Evolutionary conservation across 2,797 vertebrate species (phyloP).

Genomic region (Thamnophis elegans): DNA sequence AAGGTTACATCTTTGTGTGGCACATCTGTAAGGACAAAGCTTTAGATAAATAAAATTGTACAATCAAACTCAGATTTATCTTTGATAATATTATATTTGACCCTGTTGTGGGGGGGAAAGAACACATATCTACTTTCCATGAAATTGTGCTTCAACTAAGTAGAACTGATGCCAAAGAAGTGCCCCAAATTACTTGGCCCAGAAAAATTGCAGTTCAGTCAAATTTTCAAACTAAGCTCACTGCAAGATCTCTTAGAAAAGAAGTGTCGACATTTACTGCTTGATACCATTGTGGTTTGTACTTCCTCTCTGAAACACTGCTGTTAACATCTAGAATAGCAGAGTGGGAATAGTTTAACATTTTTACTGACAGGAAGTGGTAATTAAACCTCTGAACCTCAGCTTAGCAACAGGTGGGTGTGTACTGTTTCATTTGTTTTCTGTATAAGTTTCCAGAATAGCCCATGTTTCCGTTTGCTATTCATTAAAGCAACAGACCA

Average conservation of each 20-base stretch:
- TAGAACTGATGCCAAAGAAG: background rate
- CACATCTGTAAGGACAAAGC: background rate
- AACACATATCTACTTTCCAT: background rate
- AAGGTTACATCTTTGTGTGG: background rate
- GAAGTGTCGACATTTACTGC: background rate
- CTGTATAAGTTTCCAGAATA: conserved; percentile 6
- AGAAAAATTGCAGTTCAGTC: background rate
- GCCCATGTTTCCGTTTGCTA: background rate
- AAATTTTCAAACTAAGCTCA: background rate
- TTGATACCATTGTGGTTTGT: conserved; percentile 46
- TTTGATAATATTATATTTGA: background rate
- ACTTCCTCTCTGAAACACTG: conserved; percentile 38
- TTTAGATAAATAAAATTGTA: background rate
- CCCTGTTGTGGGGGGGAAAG: background rate
- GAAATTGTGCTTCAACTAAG: background rate
- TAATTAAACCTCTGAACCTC: conserved; percentile 49
- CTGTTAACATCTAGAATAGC: conserved; percentile 25
- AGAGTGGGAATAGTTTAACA: conserved; percentile 46
- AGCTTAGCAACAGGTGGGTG: conserved; percentile 52
- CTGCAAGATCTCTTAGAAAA: conserved; percentile 9
- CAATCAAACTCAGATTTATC: background rate
- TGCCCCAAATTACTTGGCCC: background rate
- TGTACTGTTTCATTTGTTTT: conserved; percentile 36
- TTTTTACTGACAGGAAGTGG: conserved; percentile 41
- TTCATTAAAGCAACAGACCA: accelerated